These are phyloP conservation scores for Daubentonia madagascariensis DNA, from an alignment of 2,113 vertebrate species.

Conservation along the genomic window DNA sequence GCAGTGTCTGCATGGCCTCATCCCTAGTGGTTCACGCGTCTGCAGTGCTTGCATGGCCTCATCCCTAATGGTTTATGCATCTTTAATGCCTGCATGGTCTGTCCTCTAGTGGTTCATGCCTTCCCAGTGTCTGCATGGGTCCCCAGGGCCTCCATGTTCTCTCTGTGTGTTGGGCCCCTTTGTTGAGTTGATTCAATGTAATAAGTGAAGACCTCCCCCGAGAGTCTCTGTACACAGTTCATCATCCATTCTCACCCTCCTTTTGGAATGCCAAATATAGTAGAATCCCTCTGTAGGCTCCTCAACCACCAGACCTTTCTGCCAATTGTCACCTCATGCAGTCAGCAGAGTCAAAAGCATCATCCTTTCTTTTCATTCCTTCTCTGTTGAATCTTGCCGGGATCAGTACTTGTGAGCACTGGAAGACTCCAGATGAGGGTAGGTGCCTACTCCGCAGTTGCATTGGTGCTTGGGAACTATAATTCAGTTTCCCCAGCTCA, in stretches of 20 bases:
- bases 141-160: neutral
- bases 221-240: neutral
- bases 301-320: neutral
- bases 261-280: neutral
- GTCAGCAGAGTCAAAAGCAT: neutral
- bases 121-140: neutral
- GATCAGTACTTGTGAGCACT: neutral
- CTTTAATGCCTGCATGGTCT: neutral
- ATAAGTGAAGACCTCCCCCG: neutral
- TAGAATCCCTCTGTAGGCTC: neutral
- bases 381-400: neutral
- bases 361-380: neutral
- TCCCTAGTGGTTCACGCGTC: neutral
- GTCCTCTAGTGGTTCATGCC: neutral
- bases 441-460: neutral
- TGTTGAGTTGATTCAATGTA: too few species aligned
- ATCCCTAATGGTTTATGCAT: neutral
- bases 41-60: neutral
- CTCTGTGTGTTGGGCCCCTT: too few species aligned
- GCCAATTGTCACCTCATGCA: neutral
- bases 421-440: neutral
- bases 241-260: neutral
- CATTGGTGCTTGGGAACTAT: neutral
- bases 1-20: neutral
- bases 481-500: neutral